These are phyloP conservation scores for Axis porcinus DNA, from an alignment of 2,113 vertebrate genomes.

Conservation along the genomic window DNA sequence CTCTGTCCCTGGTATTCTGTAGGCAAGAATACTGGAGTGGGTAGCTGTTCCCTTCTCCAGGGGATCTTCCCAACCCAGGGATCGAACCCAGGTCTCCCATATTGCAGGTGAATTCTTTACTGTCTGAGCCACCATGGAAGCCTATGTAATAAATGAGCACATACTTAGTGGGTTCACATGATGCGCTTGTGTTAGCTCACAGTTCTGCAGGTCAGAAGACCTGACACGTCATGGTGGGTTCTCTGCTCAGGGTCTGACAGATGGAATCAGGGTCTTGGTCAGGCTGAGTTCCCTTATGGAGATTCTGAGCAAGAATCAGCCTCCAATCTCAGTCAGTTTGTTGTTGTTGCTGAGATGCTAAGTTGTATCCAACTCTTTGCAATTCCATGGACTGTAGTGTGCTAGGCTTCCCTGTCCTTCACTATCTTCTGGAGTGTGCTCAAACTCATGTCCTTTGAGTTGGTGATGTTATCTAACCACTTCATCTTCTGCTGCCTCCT, in stretches of 20 bases:
- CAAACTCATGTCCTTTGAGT: not conserved
- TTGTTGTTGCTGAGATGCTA: not conserved
- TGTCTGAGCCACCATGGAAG: rapidly evolving
- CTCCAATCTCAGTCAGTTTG: not conserved
- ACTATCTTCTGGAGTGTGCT: not conserved
- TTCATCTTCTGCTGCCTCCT: not conserved
- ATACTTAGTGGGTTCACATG: not conserved
- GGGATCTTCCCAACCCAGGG: not conserved
- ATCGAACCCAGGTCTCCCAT: not conserved
- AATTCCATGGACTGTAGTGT: not conserved
- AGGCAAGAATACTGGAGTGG: not conserved
- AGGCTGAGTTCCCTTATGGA: not conserved
- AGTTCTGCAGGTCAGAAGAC: not conserved
- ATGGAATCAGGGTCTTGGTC: not conserved
- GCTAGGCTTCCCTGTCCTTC: not conserved
- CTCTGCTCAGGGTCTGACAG: not conserved
- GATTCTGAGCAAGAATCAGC: not conserved
- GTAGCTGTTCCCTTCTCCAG: not conserved
- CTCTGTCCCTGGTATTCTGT: not conserved
- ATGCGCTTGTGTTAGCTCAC: not conserved
- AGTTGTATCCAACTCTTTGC: not conserved
- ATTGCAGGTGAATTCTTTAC: not conserved
- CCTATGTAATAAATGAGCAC: not conserved
- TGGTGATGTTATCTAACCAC: not conserved
- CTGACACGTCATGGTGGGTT: not conserved